Evolutionary conservation across 2,113 vertebrate species (phyloP).

Genomic region (Spheniscus mendiculus): DNA sequence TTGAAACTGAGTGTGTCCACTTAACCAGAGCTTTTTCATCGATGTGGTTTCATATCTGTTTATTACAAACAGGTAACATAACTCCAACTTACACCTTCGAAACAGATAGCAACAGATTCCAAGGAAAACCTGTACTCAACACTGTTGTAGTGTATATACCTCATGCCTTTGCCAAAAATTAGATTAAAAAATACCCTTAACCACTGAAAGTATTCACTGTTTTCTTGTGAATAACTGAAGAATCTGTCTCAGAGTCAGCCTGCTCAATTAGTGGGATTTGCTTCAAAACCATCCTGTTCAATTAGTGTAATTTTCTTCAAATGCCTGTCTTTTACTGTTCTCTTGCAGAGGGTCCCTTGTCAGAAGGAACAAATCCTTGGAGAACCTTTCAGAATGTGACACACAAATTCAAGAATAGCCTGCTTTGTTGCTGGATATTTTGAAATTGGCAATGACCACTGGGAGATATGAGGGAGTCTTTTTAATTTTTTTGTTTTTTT

Average conservation of each 20-base stretch:
- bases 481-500: not conserved
- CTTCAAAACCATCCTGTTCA: constrained; percentile 25
- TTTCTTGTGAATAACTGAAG: not conserved
- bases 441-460: not conserved
- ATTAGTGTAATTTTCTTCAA: constrained; percentile 33
- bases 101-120: not conserved
- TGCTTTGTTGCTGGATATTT: not conserved
- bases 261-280: constrained; percentile 27
- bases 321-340: not conserved
- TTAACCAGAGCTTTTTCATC: not conserved
- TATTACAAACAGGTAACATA: not conserved
- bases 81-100: not conserved
- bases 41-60: not conserved
- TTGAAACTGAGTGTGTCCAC: not conserved
- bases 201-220: not conserved
- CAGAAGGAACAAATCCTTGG: not conserved
- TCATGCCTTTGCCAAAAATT: not conserved
- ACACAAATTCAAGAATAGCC: not conserved
- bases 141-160: not conserved
- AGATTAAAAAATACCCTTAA: not conserved
- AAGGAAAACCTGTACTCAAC: not conserved
- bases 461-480: not conserved
- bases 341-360: not conserved
- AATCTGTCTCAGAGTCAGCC: not conserved
- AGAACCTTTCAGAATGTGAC: not conserved